Conservation (phyloP, 1,140 invertebrate genomes). For the Trichogramma pretiosum region DNA sequence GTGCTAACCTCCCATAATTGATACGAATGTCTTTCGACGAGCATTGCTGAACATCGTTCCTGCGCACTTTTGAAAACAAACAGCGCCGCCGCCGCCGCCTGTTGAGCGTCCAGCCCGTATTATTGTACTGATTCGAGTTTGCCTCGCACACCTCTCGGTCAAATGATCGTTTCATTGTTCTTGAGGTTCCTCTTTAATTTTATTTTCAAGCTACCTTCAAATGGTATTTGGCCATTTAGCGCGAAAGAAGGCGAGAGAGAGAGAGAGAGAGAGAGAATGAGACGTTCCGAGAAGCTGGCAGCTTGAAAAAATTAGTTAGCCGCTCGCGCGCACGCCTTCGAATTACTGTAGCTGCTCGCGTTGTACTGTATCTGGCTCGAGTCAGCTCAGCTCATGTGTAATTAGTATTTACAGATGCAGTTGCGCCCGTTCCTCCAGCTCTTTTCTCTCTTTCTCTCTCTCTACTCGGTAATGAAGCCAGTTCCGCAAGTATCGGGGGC, state of each 20-base stretch:
- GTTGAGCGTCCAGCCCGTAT: too few relatives aligned
- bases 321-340: constrained; percentile 27
- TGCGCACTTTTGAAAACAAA: constrained; percentile 12
- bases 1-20: constrained; percentile 40
- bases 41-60: constrained; percentile 31
- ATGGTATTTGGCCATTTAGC: too few relatives aligned
- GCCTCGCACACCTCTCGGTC: too few relatives aligned
- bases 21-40: constrained; percentile 43
- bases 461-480: constrained; percentile 37
- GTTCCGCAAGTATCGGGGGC: constrained; percentile 11
- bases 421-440: constrained; percentile 35
- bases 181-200: too few relatives aligned
- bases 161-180: too few relatives aligned
- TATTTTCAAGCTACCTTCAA: too few relatives aligned
- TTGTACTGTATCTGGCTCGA: too few relatives aligned
- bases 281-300: constrained; percentile 14
- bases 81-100: constrained; percentile 3
- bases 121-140: too few relatives aligned
- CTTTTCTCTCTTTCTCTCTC: too few relatives aligned
- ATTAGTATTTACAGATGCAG: constrained; percentile 44
- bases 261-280: constrained; percentile 3
- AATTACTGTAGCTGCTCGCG: constrained; percentile 23
- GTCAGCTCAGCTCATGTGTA: too few relatives aligned
- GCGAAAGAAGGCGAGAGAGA: too few relatives aligned
- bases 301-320: constrained; percentile 32